Percentiles rank a stretch among this genome's conserved stretches.
Conservation (phyloP, 2,888 invertebrate species). For the Microdon myrmicae region DNA sequence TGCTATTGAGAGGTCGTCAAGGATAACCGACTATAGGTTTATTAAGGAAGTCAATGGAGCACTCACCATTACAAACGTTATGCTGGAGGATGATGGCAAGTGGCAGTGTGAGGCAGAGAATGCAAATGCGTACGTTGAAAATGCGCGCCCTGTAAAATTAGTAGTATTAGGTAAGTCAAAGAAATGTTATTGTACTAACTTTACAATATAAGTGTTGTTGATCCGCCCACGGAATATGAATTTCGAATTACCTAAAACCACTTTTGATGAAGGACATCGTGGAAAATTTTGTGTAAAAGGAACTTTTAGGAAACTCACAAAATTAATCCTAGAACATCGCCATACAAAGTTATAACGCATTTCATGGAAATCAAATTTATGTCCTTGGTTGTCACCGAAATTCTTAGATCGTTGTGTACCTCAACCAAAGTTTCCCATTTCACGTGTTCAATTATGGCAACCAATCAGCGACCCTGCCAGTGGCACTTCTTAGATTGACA, state of each 20-base stretch:
- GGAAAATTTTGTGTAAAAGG: too few relatives aligned
- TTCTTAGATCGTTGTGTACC: too few relatives aligned
- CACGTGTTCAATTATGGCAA: too few relatives aligned
- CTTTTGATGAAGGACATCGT: too few relatives aligned
- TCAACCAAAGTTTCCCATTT: too few relatives aligned
- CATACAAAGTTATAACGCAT: too few relatives aligned
- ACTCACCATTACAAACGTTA: constrained; percentile 67
- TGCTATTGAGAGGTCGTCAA: constrained; percentile 64
- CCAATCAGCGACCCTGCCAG: constrained; percentile 5
- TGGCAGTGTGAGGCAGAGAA: constrained; percentile 80
- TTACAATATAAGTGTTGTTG: neutral
- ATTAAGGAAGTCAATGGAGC: constrained; percentile 66
- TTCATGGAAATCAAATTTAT: too few relatives aligned
- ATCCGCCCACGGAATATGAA: neutral
- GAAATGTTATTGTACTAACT: neutral
- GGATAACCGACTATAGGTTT: constrained; percentile 66
- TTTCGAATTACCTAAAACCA: too few relatives aligned
- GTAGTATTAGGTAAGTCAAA: constrained; percentile 73
- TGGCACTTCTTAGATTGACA: constrained; percentile 11
- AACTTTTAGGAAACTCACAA: too few relatives aligned
- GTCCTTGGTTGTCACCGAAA: too few relatives aligned
- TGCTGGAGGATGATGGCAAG: constrained; percentile 76
- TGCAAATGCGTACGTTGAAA: constrained; percentile 71
- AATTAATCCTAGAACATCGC: too few relatives aligned
- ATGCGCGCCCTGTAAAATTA: constrained; percentile 74